phyloP scores from a whole-genome alignment of 2,797 vertebrate species.

The Acridotheres tristis region DNA sequence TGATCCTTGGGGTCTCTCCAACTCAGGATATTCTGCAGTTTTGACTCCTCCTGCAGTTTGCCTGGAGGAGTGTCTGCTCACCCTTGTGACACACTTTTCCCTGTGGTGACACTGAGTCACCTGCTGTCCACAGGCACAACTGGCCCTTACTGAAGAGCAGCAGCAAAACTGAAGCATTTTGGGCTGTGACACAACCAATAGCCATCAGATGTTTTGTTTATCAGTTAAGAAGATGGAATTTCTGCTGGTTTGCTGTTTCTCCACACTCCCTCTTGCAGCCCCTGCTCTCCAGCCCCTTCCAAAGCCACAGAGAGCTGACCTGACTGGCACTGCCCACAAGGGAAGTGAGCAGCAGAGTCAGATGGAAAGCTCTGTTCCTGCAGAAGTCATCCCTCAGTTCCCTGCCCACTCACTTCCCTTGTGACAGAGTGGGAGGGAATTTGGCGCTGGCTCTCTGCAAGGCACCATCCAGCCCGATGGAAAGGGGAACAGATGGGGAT shows the following conservation, averaged over 20 bases:
- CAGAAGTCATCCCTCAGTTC: background rate
- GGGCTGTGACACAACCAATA: background rate
- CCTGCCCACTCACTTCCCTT: background rate
- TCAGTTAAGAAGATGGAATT: background rate
- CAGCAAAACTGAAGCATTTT: background rate
- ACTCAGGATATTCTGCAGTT: background rate
- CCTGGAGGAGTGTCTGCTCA: background rate
- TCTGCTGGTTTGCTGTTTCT: background rate
- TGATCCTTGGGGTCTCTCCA: background rate
- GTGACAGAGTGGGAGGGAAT: background rate
- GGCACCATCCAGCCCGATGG: background rate
- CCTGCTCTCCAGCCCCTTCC: background rate
- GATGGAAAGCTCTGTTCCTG: background rate
- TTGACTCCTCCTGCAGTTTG: background rate
- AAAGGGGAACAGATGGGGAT: background rate
- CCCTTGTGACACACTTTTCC: background rate
- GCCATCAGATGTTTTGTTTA: background rate
- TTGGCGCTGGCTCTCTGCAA: accelerated
- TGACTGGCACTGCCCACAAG: background rate
- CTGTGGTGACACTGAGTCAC: background rate
- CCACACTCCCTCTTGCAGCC: background rate
- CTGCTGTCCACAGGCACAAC: background rate
- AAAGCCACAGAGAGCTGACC: background rate
- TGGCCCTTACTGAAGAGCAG: background rate
- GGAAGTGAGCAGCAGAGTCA: background rate